Conservation (phyloP, 2,797 vertebrate species). For the Gymnothorax reevesii region DNA sequence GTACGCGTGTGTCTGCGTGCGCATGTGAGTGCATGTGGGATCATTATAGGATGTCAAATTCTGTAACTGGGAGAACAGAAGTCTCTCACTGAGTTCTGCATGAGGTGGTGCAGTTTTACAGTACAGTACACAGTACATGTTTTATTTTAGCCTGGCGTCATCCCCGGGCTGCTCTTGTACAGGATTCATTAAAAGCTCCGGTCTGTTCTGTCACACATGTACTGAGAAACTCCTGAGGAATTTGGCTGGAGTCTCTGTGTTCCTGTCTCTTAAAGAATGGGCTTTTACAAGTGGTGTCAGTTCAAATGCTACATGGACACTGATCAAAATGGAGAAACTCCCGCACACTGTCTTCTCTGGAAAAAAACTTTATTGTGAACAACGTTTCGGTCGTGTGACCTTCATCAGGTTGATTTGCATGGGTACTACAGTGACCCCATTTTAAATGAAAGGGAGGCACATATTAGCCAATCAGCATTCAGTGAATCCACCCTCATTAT, state of each 20-base stretch:
- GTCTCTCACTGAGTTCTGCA: background rate
- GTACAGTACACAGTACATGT: background rate
- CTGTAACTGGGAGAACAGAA: constrained; percentile 17
- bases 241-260: background rate
- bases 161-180: background rate
- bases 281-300: too few species aligned
- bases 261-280: background rate
- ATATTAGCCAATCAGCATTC: too few species aligned
- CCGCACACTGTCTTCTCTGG: too few species aligned
- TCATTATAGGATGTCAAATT: background rate
- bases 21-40: background rate
- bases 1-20: background rate
- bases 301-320: background rate
- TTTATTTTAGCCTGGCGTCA: background rate
- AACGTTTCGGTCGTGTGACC: too few species aligned
- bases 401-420: too few species aligned
- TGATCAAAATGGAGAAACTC: too few species aligned
- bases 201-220: constrained; percentile 4
- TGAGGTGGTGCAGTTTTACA: constrained; percentile 16
- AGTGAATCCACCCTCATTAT: too few species aligned
- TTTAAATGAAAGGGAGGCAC: too few species aligned
- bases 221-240: background rate
- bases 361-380: too few species aligned
- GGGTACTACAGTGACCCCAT: too few species aligned
- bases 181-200: constrained; percentile 10